Percentiles rank a stretch among this genome's conserved stretches.
phyloP scores from a whole-genome alignment of 2,113 vertebrate species.

The Microtus pennsylvanicus region DNA sequence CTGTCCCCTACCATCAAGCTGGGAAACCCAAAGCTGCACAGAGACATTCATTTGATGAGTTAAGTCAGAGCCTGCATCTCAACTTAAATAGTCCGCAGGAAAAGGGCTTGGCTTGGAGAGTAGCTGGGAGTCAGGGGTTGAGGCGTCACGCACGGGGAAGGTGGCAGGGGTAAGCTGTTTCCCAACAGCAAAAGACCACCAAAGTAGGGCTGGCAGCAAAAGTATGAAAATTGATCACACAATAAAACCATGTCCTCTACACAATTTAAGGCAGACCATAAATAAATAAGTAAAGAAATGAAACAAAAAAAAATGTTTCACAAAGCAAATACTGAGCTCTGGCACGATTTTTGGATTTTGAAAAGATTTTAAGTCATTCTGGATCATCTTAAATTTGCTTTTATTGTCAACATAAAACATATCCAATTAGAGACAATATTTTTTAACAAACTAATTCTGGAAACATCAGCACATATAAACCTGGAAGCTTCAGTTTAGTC shows the following conservation, averaged over 20 bases:
- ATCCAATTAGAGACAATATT: constrained; percentile 3
- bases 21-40: not conserved
- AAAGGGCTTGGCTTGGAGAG: not conserved
- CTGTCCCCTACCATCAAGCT: not conserved
- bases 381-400: not conserved
- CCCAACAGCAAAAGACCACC: not conserved
- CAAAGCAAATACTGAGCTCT: constrained; percentile 57
- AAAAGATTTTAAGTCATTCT: constrained; percentile 56
- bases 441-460: constrained; percentile 7
- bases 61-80: not conserved
- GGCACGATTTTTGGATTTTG: not conserved
- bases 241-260: not conserved
- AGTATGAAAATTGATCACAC: not conserved
- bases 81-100: not conserved
- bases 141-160: not conserved
- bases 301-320: not conserved
- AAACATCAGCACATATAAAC: not conserved
- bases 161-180: not conserved
- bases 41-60: not conserved
- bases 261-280: not conserved
- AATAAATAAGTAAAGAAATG: not conserved
- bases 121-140: not conserved
- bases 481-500: not conserved
- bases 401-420: constrained; percentile 27
- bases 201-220: not conserved